Conservation (phyloP, 2,888 invertebrate genomes). For the Strigamia crassipes region DNA sequence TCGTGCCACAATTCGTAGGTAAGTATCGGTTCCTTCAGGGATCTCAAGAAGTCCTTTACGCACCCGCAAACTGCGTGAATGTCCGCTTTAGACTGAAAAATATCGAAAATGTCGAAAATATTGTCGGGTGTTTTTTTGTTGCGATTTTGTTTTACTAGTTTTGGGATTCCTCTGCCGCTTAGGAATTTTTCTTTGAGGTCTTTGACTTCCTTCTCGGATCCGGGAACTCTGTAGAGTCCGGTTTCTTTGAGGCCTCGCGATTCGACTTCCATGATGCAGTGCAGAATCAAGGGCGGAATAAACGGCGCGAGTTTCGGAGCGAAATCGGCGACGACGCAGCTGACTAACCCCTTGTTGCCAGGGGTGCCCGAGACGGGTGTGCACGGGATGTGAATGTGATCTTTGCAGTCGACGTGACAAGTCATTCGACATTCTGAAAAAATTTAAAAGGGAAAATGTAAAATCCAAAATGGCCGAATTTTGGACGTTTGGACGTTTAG, state of each 20-base stretch:
- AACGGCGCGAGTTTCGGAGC: conserved; percentile 84
- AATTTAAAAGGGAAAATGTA: background rate
- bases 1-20: conserved; percentile 79
- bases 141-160: conserved; percentile 64
- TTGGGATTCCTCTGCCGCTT: conserved; percentile 82
- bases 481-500: too few relatives aligned
- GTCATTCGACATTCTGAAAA: conserved; percentile 76
- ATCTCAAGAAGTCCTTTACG: conserved; percentile 90
- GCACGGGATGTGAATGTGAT: conserved; percentile 82
- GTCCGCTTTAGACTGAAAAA: conserved; percentile 62
- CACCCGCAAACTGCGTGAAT: conserved; percentile 90
- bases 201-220: conserved; percentile 85
- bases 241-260: conserved; percentile 81
- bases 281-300: conserved; percentile 91
- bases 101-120: too few relatives aligned
- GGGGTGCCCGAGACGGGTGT: conserved; percentile 74
- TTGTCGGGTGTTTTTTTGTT: too few relatives aligned
- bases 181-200: conserved; percentile 77
- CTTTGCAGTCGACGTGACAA: conserved; percentile 84
- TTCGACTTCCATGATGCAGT: conserved; percentile 94
- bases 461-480: too few relatives aligned
- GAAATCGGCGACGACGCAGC: conserved; percentile 74
- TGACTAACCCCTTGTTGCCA: conserved; percentile 63
- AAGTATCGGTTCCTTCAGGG: conserved; percentile 85
- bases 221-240: conserved; percentile 91